Evolutionary conservation across 1,140 invertebrate genomes (phyloP), one percentile per base, ranked within the genome.

Genomic region (Drosophila equinoxialis): DNA sequence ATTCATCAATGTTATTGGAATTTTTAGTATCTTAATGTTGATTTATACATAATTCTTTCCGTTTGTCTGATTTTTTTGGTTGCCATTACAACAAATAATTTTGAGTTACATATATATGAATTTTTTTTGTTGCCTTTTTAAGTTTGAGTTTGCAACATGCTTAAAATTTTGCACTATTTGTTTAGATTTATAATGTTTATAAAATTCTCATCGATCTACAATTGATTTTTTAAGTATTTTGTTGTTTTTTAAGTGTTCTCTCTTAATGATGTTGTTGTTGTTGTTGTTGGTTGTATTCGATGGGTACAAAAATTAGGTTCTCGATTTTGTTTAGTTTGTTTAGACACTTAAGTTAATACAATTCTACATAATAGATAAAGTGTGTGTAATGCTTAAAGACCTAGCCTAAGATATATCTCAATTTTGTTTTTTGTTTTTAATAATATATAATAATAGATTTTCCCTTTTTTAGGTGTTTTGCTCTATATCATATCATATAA

Each of bases 1-100:
- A 80, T 89, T 86, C 73, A 83, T 86, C 84, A 89, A 83, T 84
- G 83, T 77, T 75, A 89, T 89, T 86, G 80, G 66, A 89, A 83
- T 86, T 86, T 89, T 73, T 69, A 89, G 65, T 62, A 71, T 87
- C 82, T 59, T 65, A 71, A 69, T 75, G 62, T 71, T 68, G 41
- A 23, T 75, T 67, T 71, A 39, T 33, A 67, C 75, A 85, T 69
- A 77, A 68, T 77, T 75, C 64, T 42, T 64, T 37, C 35, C 35
- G 3, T 59, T 59, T 59, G 35, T 37, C 33, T 59, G 33, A 14
- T 59, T 42, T 72, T 72, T 66, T 78, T 82, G 57, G 39, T 59
- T 59, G 57, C 57, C 57, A 79, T 80, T 86, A 86, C 83, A 86
- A 86, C 83, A 86, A 86, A 76, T 89, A 74, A 74, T 82, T 70